A percentile compares a stretch with the other conserved stretches of the same genome.
Conservation (phyloP, 2,888 invertebrate genomes). For the Drosophila merina region DNA sequence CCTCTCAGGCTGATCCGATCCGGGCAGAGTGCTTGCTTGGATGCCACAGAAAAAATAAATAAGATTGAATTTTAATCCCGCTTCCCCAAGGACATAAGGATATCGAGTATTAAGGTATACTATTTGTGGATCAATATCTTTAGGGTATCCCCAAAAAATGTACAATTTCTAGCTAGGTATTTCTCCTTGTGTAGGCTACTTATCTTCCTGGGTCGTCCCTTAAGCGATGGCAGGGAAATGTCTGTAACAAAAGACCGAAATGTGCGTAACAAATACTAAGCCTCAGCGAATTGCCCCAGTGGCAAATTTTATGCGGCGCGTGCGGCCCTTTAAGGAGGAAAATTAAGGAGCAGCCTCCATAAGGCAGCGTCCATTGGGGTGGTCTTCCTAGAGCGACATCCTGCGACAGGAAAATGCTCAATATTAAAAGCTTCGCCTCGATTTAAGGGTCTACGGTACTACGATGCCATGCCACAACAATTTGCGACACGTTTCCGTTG, state of each 20-base stretch:
- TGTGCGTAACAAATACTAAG: slow-evolving; percentile 57
- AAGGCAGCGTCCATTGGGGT: not conserved
- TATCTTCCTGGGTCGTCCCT: slow-evolving; percentile 31
- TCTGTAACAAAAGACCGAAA: slow-evolving; percentile 54
- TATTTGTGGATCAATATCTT: no score
- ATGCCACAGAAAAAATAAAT: slow-evolving; percentile 2
- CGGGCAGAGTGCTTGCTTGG: not conserved
- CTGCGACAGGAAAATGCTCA: slow-evolving; percentile 37
- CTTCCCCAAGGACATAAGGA: not conserved
- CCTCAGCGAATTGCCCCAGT: slow-evolving; percentile 52
- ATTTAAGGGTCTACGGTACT: slow-evolving; percentile 4
- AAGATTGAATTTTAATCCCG: not conserved
- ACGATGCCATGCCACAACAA: slow-evolving; percentile 6
- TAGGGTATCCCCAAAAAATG: no score
- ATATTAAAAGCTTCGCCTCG: slow-evolving; percentile 22
- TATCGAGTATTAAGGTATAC: not conserved
- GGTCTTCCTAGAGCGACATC: slow-evolving; percentile 11
- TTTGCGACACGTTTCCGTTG: slow-evolving; percentile 40
- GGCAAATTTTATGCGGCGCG: slow-evolving; percentile 67
- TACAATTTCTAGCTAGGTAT: no score
- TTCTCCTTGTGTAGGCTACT: slow-evolving; percentile 4
- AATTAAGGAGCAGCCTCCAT: not conserved
- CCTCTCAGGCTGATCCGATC: slow-evolving; percentile 3
- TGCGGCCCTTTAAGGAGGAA: slow-evolving; percentile 39
- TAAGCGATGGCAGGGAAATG: slow-evolving; percentile 27